A percentile compares a stretch with the other conserved stretches of the same genome.
phyloP scores from a whole-genome alignment of 2,797 vertebrate species.

The Clarias laeviceps region DNA sequence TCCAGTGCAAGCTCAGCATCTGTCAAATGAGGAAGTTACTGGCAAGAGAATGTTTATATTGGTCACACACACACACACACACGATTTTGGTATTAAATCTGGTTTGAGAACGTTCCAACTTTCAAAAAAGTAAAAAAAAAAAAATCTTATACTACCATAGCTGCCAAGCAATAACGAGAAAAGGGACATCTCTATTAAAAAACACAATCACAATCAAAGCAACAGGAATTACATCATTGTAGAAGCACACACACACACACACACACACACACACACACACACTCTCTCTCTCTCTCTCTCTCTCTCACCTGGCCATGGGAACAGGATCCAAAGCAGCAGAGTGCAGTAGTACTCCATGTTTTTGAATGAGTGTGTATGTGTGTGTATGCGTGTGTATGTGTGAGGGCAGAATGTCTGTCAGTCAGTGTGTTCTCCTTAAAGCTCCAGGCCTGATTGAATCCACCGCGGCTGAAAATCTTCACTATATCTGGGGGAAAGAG shows the following conservation, averaged over 20 bases:
- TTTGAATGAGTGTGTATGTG: constrained; percentile 54
- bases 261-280: neutral
- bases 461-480: constrained; percentile 67
- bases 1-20: constrained; percentile 51
- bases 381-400: constrained; percentile 58
- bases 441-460: constrained; percentile 76
- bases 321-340: constrained; percentile 83
- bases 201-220: neutral
- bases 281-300: constrained; percentile 29
- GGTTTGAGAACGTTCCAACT: constrained; percentile 7
- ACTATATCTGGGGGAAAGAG: constrained; percentile 74
- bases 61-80: constrained; percentile 36
- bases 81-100: constrained; percentile 23
- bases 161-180: constrained; percentile 7
- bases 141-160: neutral
- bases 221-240: constrained; percentile 10
- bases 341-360: constrained; percentile 87
- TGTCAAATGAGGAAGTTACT: constrained; percentile 40
- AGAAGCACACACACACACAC: neutral
- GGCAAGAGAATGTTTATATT: constrained; percentile 31
- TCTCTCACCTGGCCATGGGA: constrained; percentile 84
- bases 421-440: constrained; percentile 67
- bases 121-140: neutral
- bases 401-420: constrained; percentile 71
- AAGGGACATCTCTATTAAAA: neutral